phyloP scores from a whole-genome alignment of 2,888 invertebrate species.

The Watsonalla cultraria region DNA sequence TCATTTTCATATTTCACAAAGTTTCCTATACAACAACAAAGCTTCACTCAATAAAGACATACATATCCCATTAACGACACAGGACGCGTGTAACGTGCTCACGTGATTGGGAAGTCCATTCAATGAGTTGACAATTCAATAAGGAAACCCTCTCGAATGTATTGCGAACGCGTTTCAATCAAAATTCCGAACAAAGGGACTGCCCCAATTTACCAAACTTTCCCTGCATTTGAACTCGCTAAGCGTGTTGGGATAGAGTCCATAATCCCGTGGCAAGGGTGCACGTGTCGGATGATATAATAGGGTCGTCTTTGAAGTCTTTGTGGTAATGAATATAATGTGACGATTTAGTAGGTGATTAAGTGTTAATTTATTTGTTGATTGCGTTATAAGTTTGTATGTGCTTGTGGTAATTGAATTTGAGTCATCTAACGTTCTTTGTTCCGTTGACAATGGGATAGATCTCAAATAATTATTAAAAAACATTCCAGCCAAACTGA shows the following conservation, averaged over 20 bases:
- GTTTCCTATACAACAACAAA: neutral
- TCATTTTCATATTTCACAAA: no score
- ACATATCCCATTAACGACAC: neutral
- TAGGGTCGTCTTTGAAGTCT: neutral
- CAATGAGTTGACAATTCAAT: conserved; percentile 22
- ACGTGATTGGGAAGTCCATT: conserved; percentile 18
- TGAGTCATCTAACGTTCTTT: no score
- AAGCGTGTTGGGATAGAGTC: neutral
- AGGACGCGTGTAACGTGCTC: neutral
- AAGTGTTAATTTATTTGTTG: neutral
- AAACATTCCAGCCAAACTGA: no score
- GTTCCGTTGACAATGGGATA: no score
- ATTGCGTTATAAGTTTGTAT: neutral
- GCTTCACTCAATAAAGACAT: neutral
- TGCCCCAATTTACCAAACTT: conserved; percentile 21
- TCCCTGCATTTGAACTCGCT: neutral
- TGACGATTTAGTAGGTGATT: neutral
- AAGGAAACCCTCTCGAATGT: conserved; percentile 5
- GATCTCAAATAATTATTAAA: no score
- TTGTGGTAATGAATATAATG: neutral
- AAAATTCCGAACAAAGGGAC: conserved; percentile 20
- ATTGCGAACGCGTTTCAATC: conserved; percentile 33
- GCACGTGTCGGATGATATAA: neutral
- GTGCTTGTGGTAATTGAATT: no score
- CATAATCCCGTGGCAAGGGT: neutral